Conservation (phyloP, 1,140 invertebrate species). For the Pectinophora gossypiella region DNA sequence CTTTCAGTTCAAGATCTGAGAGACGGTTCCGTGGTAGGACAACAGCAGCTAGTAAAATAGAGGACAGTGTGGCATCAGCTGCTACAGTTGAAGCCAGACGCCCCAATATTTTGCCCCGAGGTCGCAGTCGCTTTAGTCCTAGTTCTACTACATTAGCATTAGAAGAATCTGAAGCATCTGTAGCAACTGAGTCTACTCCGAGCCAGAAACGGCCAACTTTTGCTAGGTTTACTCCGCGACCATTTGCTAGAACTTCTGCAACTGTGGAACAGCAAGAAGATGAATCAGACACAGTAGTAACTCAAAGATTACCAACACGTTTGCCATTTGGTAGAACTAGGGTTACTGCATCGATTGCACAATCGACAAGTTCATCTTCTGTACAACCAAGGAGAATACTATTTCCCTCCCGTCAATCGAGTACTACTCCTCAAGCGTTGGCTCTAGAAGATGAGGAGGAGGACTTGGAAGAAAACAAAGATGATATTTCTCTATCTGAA, state of each 20-base stretch:
- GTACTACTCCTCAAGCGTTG: slow-evolving; percentile 26
- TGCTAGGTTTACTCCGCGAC: slow-evolving; percentile 61
- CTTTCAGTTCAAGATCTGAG: slow-evolving; percentile 21
- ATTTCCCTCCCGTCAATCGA: slow-evolving; percentile 37
- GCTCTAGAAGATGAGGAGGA: slow-evolving; percentile 41
- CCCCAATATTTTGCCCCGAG: slow-evolving; percentile 42
- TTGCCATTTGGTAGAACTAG: slow-evolving; percentile 41
- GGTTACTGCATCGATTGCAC: slow-evolving; percentile 14
- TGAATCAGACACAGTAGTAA: slow-evolving; percentile 14
- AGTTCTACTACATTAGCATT: slow-evolving; percentile 39
- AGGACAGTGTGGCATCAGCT: slow-evolving; percentile 59
- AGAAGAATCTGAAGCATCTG: slow-evolving; percentile 21
- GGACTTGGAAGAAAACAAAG: slow-evolving; percentile 66
- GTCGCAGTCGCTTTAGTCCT: slow-evolving; percentile 41
- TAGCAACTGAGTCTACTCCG: slow-evolving; percentile 25
- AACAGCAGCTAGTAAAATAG: slow-evolving; percentile 41
- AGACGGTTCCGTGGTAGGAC: slow-evolving; percentile 32
- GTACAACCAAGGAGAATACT: slow-evolving; percentile 49
- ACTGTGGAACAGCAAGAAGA: slow-evolving; percentile 20
- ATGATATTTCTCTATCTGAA: slow-evolving; percentile 76
- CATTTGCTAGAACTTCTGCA: slow-evolving; percentile 40
- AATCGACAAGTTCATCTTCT: slow-evolving; percentile 11
- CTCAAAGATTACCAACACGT: slow-evolving; percentile 33
- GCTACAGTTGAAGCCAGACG: slow-evolving; percentile 52
- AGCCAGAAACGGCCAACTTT: slow-evolving; percentile 49